Conservation (phyloP, 1,140 invertebrate species). For the Rhynchophorus ferrugineus region DNA sequence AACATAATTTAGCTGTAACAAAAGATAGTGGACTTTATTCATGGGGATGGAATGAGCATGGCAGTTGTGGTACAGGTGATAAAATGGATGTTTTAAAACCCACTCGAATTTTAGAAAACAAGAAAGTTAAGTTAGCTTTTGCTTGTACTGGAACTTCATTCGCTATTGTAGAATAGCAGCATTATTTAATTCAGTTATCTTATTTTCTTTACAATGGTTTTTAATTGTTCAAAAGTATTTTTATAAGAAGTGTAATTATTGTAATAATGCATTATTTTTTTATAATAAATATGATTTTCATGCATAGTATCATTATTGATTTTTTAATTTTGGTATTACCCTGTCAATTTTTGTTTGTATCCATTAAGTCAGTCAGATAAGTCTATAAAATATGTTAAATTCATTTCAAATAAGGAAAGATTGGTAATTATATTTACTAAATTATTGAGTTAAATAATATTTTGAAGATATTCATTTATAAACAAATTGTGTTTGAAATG, state of each 20-base stretch:
- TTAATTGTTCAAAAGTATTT: constrained; percentile 37
- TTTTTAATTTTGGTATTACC: constrained; percentile 20
- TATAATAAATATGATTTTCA: constrained; percentile 38
- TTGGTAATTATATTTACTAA: constrained; percentile 25
- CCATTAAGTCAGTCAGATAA: constrained; percentile 6
- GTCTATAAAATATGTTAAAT: constrained; percentile 25
- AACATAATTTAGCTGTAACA: constrained; percentile 63
- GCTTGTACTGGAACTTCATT: constrained; percentile 51
- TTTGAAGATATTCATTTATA: background rate
- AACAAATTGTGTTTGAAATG: too few species aligned
- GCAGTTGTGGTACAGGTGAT: constrained; percentile 69
- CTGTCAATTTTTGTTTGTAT: constrained; percentile 21
- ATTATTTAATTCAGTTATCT: background rate
- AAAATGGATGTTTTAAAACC: constrained; percentile 50
- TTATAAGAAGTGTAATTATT: constrained; percentile 38
- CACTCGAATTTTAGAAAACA: constrained; percentile 36
- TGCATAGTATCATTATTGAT: constrained; percentile 19
- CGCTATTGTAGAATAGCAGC: constrained; percentile 42
- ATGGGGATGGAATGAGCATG: constrained; percentile 93
- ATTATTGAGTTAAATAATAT: constrained; percentile 3
- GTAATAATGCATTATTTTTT: constrained; percentile 37
- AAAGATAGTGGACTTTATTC: constrained; percentile 54
- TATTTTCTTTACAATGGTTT: constrained; percentile 7
- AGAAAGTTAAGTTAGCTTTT: constrained; percentile 41
- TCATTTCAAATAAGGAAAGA: constrained; percentile 26